These are phyloP conservation scores for Clepsis dumicolana DNA, from an alignment of 2,888 invertebrate species.

Conservation along the genomic window DNA sequence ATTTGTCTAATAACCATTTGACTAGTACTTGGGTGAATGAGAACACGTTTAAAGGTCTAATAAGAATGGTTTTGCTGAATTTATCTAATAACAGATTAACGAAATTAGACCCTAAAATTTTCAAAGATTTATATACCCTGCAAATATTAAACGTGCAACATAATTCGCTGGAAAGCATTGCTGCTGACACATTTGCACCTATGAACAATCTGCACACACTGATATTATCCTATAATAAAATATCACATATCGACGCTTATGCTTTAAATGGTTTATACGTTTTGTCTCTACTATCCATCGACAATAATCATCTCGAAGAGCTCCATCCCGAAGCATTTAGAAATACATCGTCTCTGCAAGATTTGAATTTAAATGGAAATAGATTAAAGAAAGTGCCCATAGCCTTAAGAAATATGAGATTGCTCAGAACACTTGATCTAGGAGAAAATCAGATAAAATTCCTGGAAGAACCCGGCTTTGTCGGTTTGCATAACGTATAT, in stretches of 20 bases:
- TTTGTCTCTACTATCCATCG: constrained; percentile 93
- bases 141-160: constrained; percentile 82
- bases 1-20: constrained; percentile 94
- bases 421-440: constrained; percentile 94
- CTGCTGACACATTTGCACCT: constrained; percentile 95
- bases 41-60: constrained; percentile 94
- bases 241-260: constrained; percentile 93
- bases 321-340: constrained; percentile 95
- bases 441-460: constrained; percentile 95
- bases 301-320: constrained; percentile 93
- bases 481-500: constrained; percentile 94
- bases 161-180: constrained; percentile 93
- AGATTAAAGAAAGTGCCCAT: constrained; percentile 92
- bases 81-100: constrained; percentile 94
- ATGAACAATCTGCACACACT: constrained; percentile 97
- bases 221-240: constrained; percentile 93
- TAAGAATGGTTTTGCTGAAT: constrained; percentile 94
- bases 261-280: constrained; percentile 96
- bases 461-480: constrained; percentile 93
- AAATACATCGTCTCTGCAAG: constrained; percentile 96
- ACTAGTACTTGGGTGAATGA: constrained; percentile 95
- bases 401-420: constrained; percentile 93
- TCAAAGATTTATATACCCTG: constrained; percentile 94
- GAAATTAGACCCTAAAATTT: constrained; percentile 93
- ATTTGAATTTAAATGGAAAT: constrained; percentile 96